Conservation (phyloP, 2,113 vertebrate genomes). For the Phyllopteryx taeniolatus region DNA sequence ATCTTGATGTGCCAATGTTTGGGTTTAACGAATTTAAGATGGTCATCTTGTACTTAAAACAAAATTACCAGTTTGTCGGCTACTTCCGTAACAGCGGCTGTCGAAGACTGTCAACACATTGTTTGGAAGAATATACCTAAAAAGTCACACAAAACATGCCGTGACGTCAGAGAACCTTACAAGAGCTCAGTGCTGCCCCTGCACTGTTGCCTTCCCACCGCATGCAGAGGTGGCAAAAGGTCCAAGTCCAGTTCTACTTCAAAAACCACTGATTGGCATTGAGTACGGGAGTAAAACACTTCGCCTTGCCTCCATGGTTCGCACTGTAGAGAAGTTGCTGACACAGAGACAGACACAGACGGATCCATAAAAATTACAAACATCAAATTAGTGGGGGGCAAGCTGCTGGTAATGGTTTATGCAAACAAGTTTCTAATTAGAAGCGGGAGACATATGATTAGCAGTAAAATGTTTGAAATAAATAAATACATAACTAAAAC, state of each 20-base stretch:
- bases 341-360: conserved; percentile 35
- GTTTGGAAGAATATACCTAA: too few species aligned
- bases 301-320: conserved; percentile 65
- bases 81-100: too few species aligned
- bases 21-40: too few species aligned
- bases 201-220: too few species aligned
- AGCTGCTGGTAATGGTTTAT: conserved; percentile 37
- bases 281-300: conserved; percentile 53
- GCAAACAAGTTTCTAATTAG: conserved; percentile 66
- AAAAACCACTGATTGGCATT: conserved; percentile 31
- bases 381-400: conserved; percentile 2
- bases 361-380: conserved; percentile 15
- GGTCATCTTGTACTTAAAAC: too few species aligned
- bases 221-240: conserved; percentile 39
- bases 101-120: too few species aligned
- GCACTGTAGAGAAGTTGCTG: conserved; percentile 65
- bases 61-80: too few species aligned
- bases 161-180: too few species aligned
- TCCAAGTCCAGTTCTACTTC: conserved; percentile 34
- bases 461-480: conserved; percentile 27
- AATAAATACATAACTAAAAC: neutral
- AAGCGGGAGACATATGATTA: conserved; percentile 42
- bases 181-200: too few species aligned
- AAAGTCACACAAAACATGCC: too few species aligned
- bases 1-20: too few species aligned